Conservation (phyloP, 1,140 invertebrate species). For the Microplitis demolitor region DNA sequence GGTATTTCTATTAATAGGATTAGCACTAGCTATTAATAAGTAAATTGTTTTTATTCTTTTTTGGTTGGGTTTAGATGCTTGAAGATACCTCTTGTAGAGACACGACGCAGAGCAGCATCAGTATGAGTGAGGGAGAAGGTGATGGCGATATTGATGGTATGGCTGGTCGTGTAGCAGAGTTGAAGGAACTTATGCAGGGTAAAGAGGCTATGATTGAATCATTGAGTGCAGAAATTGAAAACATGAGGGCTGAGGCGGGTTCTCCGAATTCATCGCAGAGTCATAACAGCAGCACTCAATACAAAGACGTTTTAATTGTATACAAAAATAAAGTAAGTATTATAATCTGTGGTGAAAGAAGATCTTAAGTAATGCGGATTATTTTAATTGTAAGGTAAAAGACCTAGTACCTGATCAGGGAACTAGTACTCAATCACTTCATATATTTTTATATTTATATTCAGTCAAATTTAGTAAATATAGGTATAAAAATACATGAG, state of each 20-base stretch:
- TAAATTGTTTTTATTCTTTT: background rate
- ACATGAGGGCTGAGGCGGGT: slow-evolving; percentile 48
- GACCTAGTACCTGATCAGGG: too few species aligned
- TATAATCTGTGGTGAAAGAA: background rate
- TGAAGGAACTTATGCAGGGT: slow-evolving; percentile 51
- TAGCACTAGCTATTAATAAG: background rate
- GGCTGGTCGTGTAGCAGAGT: slow-evolving; percentile 50
- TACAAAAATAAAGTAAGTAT: slow-evolving; percentile 51
- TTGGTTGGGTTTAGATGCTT: slow-evolving; percentile 32
- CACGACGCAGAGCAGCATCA: slow-evolving; percentile 49
- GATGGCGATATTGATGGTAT: slow-evolving; percentile 56
- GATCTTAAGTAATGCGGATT: background rate
- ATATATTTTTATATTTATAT: too few species aligned
- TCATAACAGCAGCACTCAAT: slow-evolving; percentile 49
- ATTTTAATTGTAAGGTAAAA: background rate
- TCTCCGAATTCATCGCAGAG: slow-evolving; percentile 58
- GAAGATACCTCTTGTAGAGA: slow-evolving; percentile 47
- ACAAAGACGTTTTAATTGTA: slow-evolving; percentile 44
- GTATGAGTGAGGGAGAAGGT: slow-evolving; percentile 58
- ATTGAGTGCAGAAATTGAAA: slow-evolving; percentile 54
- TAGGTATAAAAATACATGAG: too few species aligned
- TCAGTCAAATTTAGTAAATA: too few species aligned
- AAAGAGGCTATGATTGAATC: slow-evolving; percentile 54
- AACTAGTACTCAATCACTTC: too few species aligned
- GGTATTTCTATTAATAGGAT: too few species aligned